These are phyloP conservation scores for Pocillopora damicornis DNA, from an alignment of 64 coral and sea anemone genomes.

Conservation along the genomic window DNA sequence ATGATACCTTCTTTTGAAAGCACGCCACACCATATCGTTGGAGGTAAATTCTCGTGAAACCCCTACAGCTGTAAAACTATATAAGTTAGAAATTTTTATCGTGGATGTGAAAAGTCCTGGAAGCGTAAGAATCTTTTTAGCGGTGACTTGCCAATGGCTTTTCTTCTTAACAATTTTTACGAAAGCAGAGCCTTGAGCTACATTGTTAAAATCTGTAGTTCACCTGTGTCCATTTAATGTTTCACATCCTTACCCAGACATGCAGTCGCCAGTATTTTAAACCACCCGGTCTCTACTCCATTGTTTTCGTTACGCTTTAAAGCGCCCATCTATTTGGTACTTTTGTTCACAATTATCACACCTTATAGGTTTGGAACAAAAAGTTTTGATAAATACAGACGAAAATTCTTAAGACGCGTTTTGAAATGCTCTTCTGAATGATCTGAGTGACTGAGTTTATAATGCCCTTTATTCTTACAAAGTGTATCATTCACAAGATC, in stretches of 20 bases:
- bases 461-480: no score
- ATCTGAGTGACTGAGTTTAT: no score
- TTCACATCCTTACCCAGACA: neutral
- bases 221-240: conserved; percentile 5
- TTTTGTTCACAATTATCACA: neutral
- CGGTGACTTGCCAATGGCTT: neutral
- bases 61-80: neutral
- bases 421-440: no score
- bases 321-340: neutral
- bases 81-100: neutral
- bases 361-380: neutral
- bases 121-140: no score
- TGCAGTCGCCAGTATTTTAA: neutral
- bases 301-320: neutral
- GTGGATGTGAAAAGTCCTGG: no score
- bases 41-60: no score
- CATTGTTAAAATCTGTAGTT: neutral
- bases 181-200: neutral
- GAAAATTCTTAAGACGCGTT: no score
- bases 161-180: neutral
- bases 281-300: no score
- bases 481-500: no score
- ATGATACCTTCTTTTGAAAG: no score
- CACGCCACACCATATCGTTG: no score
- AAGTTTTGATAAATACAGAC: no score